These are phyloP conservation scores for Hypanus sabinus DNA, from an alignment of 2,113 vertebrate species.

Conservation along the genomic window DNA sequence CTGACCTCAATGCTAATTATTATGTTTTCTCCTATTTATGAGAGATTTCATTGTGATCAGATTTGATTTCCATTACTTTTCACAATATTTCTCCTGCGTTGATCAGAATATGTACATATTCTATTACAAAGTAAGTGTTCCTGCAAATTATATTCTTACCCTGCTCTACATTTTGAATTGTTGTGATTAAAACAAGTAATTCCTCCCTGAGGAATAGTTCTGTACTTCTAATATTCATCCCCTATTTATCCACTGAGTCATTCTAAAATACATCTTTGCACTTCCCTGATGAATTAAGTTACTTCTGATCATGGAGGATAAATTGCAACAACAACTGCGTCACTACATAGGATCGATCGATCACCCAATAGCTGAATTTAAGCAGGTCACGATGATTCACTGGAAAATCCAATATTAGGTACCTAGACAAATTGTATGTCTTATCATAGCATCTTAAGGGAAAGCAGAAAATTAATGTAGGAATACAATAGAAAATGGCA, in stretches of 20 bases:
- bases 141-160: not conserved
- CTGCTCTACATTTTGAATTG: not conserved
- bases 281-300: not conserved
- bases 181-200: not conserved
- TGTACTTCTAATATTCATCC: not conserved
- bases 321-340: not conserved
- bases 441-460: not conserved
- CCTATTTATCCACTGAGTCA: conserved; percentile 7
- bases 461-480: not conserved
- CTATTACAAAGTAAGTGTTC: not conserved
- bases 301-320: not conserved
- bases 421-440: not conserved
- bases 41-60: not conserved
- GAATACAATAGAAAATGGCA: not conserved
- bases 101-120: not conserved
- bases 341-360: not conserved
- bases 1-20: not conserved
- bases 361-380: not conserved
- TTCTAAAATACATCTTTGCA: not conserved
- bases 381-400: not conserved
- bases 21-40: not conserved
- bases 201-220: not conserved
- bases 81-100: not conserved
- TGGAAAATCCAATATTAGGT: not conserved
- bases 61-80: not conserved